These are phyloP conservation scores for Spinibarbus caldwelli DNA, from an alignment of 2,797 vertebrate genomes.

Conservation along the genomic window DNA sequence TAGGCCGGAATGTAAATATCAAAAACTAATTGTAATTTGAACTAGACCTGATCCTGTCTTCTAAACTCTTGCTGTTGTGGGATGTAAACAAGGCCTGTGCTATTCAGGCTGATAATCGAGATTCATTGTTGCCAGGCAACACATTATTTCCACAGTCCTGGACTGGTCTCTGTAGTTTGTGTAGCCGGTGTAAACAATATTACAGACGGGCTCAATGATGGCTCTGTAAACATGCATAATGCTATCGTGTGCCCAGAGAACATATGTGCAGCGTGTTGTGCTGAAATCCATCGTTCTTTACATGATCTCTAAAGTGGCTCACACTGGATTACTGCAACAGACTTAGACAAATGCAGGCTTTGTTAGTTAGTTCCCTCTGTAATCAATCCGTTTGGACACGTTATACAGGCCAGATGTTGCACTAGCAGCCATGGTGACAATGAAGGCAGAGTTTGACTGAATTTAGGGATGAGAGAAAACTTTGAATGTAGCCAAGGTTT, in stretches of 20 bases:
- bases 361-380: neutral
- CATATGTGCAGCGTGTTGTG: neutral
- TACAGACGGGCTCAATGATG: constrained; percentile 11
- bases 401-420: constrained; percentile 22
- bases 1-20: constrained; percentile 34
- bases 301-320: constrained; percentile 19
- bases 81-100: constrained; percentile 45
- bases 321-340: constrained; percentile 23
- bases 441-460: neutral
- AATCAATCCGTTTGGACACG: neutral
- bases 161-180: constrained; percentile 38
- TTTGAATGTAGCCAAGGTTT: constrained; percentile 8
- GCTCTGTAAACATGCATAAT: constrained; percentile 21
- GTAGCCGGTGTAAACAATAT: constrained; percentile 28
- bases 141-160: constrained; percentile 54
- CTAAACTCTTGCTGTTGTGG: constrained; percentile 28
- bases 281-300: constrained; percentile 3
- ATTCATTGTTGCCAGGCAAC: constrained; percentile 59
- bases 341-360: neutral
- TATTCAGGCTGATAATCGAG: constrained; percentile 49
- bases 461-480: neutral
- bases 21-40: constrained; percentile 40
- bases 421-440: neutral
- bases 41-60: neutral
- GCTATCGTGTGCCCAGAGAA: neutral